Evolutionary conservation across 2,797 vertebrate genomes (phyloP).

Genomic region (Silurus aristotelis): DNA sequence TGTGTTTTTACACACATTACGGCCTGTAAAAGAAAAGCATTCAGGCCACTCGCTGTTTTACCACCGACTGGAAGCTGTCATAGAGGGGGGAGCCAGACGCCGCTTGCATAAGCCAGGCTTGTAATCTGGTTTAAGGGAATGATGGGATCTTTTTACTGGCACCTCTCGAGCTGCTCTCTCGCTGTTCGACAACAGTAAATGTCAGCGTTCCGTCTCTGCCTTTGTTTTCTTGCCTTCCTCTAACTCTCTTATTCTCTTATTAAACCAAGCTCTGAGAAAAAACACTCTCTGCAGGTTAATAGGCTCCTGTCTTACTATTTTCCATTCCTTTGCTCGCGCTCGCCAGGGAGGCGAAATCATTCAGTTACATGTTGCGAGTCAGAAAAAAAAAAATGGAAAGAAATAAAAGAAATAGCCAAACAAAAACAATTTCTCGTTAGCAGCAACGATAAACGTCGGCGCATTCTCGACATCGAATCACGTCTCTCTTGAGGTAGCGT

Average conservation of each 20-base stretch:
- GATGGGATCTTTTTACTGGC: constrained; percentile 48
- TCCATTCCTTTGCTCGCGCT: constrained; percentile 4
- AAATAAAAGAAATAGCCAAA: constrained; percentile 13
- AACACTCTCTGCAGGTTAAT: constrained; percentile 33
- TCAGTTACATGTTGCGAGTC: constrained; percentile 26
- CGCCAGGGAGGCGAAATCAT: constrained; percentile 7
- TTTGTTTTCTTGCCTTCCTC: constrained; percentile 18
- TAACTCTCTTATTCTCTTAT: constrained; percentile 36
- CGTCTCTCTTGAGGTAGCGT: constrained; percentile 27
- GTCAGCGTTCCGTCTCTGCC: constrained; percentile 38
- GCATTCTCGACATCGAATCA: constrained; percentile 21
- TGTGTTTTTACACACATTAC: constrained; percentile 17
- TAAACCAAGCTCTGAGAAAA: constrained; percentile 14
- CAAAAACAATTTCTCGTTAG: constrained; percentile 34
- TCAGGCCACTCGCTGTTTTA: constrained; percentile 30
- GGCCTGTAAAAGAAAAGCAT: constrained; percentile 25
- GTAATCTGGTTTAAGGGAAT: constrained; percentile 46
- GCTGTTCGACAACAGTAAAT: constrained; percentile 51
- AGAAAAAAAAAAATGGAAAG: constrained; percentile 15
- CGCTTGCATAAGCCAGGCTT: constrained; percentile 37
- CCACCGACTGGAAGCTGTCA: constrained; percentile 11
- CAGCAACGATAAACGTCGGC: constrained; percentile 37
- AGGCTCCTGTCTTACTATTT: constrained; percentile 32
- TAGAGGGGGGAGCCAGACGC: constrained; percentile 12
- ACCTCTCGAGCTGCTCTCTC: constrained; percentile 37